Base-by-base conservation (phyloP, 2,797 vertebrate genomes). In the Spondyliosoma cantharus region DNA sequence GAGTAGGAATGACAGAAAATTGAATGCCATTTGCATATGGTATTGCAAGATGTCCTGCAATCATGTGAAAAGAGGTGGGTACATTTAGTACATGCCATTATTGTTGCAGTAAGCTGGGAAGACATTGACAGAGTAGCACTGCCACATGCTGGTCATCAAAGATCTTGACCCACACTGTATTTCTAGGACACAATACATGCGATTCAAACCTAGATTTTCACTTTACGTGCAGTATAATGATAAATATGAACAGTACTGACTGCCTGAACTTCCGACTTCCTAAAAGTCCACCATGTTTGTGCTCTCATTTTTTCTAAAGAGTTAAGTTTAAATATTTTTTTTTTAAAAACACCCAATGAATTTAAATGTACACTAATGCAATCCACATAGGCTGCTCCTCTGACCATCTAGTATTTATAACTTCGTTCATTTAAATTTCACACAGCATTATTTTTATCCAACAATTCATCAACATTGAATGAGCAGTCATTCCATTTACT, bases 111-210 rank as follows among this genome's bases (percentile, higher is more conserved):
- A 32, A 66, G 27, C 42, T 49, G 17, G 6, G n/a, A 53, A 66
- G n/a, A 68, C 12, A 12, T 16, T 20, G 20, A 59, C 20, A 46
- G 81, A 75, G 56, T 3, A 78, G 60, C 67, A 78, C 73, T 87
- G 89, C 87, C 90, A 72, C 89, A 49, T 65, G 25, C 74, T 88
- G 90, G 87, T 64, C 78, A 85, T 4, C 43, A 24, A 22, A 74
- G 24, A 78, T 46, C 16, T 27, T 48, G 13, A 81, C 17, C 42
- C 29, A 61, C 22, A 42, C n/a, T 71, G 43, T 25, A 20, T 37
- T 32, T 49, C 6, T 1, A 71, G 17, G 2, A 54, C 22, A 63
- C 54, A 29, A 14, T 37, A 37, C 3, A 50, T 19, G 19, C 2
- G 32, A 37, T 37, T 37, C 22, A 62, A 71, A 15, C 6, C 14